These are phyloP conservation scores for Chionomys nivalis DNA, from an alignment of 2,113 vertebrate genomes.

Conservation along the genomic window DNA sequence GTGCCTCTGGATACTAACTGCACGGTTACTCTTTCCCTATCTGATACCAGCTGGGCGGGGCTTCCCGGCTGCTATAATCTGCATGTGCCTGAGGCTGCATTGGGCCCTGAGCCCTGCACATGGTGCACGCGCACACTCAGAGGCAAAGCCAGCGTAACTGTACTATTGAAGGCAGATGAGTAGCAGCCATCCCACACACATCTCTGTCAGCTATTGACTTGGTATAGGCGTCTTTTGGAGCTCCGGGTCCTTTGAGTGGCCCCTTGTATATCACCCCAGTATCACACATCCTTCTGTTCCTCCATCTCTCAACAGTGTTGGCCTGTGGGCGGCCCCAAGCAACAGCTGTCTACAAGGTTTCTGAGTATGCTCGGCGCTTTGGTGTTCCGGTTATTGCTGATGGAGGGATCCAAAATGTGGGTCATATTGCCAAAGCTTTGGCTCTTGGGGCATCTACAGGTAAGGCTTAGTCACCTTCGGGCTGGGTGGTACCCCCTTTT, in stretches of 20 bases:
- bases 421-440: conserved; percentile 96
- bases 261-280: background rate
- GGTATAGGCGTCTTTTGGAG: conserved; percentile 54
- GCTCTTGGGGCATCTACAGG: conserved; percentile 97
- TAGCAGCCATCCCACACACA: conserved; percentile 15
- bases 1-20: conserved; percentile 74
- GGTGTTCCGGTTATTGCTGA: conserved; percentile 97
- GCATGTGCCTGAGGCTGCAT: conserved; percentile 77
- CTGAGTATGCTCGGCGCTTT: conserved; percentile 95
- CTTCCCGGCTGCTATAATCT: conserved; percentile 63
- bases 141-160: background rate
- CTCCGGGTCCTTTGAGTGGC: conserved; percentile 27
- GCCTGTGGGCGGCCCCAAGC: conserved; percentile 97
- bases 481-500: background rate
- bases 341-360: conserved; percentile 98
- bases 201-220: background rate
- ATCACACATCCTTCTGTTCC: background rate
- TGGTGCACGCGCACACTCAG: conserved; percentile 9
- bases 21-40: conserved; percentile 52
- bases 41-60: conserved; percentile 55
- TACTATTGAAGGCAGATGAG: background rate
- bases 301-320: conserved; percentile 88
- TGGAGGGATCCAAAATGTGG: conserved; percentile 96
- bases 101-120: conserved; percentile 64
- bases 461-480: conserved; percentile 71